Evolutionary conservation across 2,113 vertebrate genomes (phyloP), one percentile per base, ranked within the genome.

Genomic region (Microtus ochrogaster): DNA sequence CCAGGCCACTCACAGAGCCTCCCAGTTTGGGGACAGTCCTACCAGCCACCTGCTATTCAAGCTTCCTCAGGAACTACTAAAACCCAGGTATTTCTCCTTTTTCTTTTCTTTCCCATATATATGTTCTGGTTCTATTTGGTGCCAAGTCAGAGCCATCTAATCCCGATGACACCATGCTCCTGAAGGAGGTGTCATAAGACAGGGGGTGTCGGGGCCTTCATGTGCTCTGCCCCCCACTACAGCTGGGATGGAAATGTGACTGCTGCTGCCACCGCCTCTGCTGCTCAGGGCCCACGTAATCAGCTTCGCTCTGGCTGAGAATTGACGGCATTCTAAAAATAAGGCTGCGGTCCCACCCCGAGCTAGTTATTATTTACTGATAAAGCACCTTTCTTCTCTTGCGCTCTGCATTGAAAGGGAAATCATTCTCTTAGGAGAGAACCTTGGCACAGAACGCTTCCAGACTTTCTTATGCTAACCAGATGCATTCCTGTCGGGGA

Each of bases 31-130:
- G 63, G 98, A 98, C 84, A 97, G 81, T n/a, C 98, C 99, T 12
- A 98, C 96, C 44, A 99, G 99, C 98, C 98, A 99, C 94, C 91
- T 99, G 89, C 97, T 98, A 72, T 99, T 99, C 98, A 95, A 72
- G 41, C 96, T 99, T 95, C 98, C 98, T 49, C 98, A 98, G 58
- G 96, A 97, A 9, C 94, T 98, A 52, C 92, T 98, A 91, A 98
- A 98, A 97, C 97, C 99, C 96, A 99, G 99, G 99, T 98, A 98
- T 70, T 86, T 39, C 58, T 91, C 86, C 0, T 0, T 93, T 95
- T 74, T 91, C 39, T 93, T 3, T 76, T 81, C 33, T 28, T 83
- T 44, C 22, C 14, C 22, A 82, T 16, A 5, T 44, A 79, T 84
- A 0, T 0, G 88, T 95, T 77, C 93, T 47, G 92, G 4, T 86